A percentile compares a stretch with the other conserved stretches of the same genome.
These are phyloP conservation scores for Enteromius unitaeniatus DNA, from an alignment of 2,797 vertebrate genomes.

Conservation along the genomic window DNA sequence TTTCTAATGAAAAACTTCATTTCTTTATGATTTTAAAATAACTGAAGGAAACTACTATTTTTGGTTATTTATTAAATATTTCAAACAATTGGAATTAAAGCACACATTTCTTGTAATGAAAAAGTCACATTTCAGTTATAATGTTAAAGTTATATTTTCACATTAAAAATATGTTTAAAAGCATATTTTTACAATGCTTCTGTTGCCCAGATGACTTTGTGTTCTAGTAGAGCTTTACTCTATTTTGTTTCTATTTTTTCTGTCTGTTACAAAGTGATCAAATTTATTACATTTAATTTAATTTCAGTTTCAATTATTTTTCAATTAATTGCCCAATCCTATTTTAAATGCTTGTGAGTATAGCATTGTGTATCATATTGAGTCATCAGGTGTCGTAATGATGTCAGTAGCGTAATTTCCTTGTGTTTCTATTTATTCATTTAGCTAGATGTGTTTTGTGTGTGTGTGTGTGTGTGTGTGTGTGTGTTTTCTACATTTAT, in stretches of 20 bases:
- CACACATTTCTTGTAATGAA: not conserved
- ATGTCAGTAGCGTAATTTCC: slow-evolving; percentile 7
- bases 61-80: too few relatives aligned
- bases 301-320: not conserved
- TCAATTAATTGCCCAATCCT: too few relatives aligned
- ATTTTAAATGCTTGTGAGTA: not conserved
- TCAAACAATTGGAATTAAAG: not conserved
- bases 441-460: slow-evolving; percentile 36
- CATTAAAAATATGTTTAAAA: not conserved
- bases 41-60: not conserved
- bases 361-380: not conserved
- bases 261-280: not conserved
- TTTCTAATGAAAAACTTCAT: not conserved
- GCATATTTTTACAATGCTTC: not conserved
- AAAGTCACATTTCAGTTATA: not conserved
- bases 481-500: slow-evolving; percentile 58
- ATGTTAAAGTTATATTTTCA: not conserved
- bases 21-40: not conserved
- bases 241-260: not conserved
- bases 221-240: not conserved
- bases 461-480: slow-evolving; percentile 20
- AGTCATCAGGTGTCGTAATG: slow-evolving; percentile 15
- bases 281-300: not conserved
- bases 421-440: slow-evolving; percentile 13
- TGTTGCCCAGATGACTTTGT: not conserved